Evolutionary conservation across 1,140 invertebrate genomes (phyloP), one percentile per base, ranked within the genome.

Genomic region (Zaprionus taronus): DNA sequence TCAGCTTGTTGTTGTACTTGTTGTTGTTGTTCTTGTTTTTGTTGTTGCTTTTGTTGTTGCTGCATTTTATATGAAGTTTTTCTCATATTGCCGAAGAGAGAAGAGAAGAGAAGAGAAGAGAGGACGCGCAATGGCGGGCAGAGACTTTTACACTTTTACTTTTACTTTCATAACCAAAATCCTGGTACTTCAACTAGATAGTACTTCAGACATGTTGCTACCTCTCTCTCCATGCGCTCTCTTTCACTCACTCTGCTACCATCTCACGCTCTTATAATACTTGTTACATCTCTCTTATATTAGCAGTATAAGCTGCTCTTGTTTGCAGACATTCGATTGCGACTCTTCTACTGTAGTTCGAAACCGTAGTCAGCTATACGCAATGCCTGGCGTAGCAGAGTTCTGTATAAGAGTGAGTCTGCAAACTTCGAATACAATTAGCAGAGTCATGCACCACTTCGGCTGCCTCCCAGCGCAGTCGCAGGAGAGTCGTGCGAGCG

Each of bases 161-260:
- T 81, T 87, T 89, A 87, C 84, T 87, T 87, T 87, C 78, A 79
- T 89, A 81, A 79, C 75, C 85, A 80, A 87, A 86, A 87, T 76
- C 62, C 70, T 53, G 68, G 26, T 72, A 79, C 80, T 82, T 77
- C 38, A 72, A 38, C 24, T 36, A 28, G 11, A 24, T 28, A 38
- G 9, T 20, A 53, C 62, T 60, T 72, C 73, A 76, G 62, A 70
- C 69, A 77, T 67, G 74, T 72, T 72, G 69, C 53, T 56, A 38
- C 31, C n/a, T 26, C 71, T 47, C 61, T 78, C 28, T 34, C 14
- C 20, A 44, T 17, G 0, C 11, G 2, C 64, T 1, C 12, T 7
- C 60, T 55, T 47, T 63, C n/a, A 22, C 17, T 49, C 28, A 15
- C 65, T 69, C 66, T 75, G 28, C 22, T 22, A 53, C 36, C 5